A percentile compares a stretch with the other conserved stretches of the same genome.
Conservation (phyloP, 2,888 invertebrate species). For the Macaria liturata region DNA sequence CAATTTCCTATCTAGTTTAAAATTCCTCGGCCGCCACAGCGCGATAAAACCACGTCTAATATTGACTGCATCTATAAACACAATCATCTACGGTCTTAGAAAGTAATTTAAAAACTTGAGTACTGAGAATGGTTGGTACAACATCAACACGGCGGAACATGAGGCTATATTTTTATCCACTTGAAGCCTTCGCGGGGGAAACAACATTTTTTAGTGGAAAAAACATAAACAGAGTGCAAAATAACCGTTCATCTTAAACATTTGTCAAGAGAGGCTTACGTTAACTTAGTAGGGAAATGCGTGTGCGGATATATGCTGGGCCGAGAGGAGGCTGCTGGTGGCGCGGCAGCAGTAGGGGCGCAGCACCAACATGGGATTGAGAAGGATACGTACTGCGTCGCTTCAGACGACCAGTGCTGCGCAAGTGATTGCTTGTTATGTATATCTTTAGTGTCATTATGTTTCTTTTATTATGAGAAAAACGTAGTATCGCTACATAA, state of each 20-base stretch:
- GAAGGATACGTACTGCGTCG: no score
- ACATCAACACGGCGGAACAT: conserved; percentile 1
- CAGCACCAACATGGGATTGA: no score
- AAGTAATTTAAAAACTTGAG: conserved; percentile 19
- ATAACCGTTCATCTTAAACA: conserved; percentile 80
- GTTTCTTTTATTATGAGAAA: no score
- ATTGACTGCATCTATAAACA: conserved; percentile 6
- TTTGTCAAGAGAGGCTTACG: conserved; percentile 80
- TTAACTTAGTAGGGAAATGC: conserved; percentile 72
- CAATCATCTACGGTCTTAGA: conserved; percentile 16
- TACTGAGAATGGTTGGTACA: conserved; percentile 4
- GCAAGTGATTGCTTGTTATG: no score
- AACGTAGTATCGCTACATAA: no score
- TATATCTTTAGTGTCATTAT: no score
- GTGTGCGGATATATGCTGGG: conserved; percentile 57
- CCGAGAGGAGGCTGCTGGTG: conserved; percentile 34
- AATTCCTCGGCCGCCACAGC: no score
- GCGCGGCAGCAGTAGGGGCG: conserved; percentile 8
- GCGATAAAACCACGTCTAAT: neutral
- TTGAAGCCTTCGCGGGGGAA: conserved; percentile 48
- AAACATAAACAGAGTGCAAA: conserved; percentile 73
- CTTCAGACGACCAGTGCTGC: no score
- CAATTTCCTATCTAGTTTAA: no score
- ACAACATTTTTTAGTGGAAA: conserved; percentile 58
- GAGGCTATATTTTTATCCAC: conserved; percentile 51